Evolutionary conservation across 2,113 vertebrate genomes (phyloP).

Genomic region (Rhinopithecus roxellana): DNA sequence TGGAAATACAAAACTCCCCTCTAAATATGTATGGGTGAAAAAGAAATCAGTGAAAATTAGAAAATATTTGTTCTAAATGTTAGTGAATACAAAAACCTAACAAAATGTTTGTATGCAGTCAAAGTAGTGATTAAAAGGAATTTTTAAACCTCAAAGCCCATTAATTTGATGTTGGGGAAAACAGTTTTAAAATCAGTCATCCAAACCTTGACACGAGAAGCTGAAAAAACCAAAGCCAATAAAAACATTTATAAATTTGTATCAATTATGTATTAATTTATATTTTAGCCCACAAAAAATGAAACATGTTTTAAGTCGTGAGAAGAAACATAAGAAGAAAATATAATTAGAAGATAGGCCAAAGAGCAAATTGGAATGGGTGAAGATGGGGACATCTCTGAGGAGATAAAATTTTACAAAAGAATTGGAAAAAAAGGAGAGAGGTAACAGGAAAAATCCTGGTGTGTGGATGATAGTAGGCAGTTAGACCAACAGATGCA

Average conservation of each 20-base stretch:
- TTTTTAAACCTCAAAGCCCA: background rate
- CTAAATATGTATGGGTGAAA: background rate
- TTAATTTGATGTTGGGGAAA: background rate
- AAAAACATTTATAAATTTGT: background rate
- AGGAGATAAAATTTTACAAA: background rate
- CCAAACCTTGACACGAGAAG: background rate
- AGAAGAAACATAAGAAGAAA: background rate
- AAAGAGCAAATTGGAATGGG: background rate
- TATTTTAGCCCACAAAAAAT: too few species aligned
- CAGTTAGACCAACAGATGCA: background rate
- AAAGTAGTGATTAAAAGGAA: background rate
- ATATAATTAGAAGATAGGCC: background rate
- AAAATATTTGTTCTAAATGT: background rate
- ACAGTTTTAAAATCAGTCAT: background rate
- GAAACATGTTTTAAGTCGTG: too few species aligned
- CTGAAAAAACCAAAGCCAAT: background rate
- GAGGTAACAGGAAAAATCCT: background rate
- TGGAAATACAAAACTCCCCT: background rate
- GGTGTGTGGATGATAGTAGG: background rate
- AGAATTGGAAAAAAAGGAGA: background rate
- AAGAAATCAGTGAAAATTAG: background rate
- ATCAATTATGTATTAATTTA: too few species aligned
- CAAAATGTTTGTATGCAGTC: background rate
- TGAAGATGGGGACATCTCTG: background rate
- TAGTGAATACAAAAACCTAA: background rate